Evolutionary conservation across 1,140 invertebrate genomes (phyloP), one percentile per base, ranked within the genome.

Genomic region (Diorhabda elongata): DNA sequence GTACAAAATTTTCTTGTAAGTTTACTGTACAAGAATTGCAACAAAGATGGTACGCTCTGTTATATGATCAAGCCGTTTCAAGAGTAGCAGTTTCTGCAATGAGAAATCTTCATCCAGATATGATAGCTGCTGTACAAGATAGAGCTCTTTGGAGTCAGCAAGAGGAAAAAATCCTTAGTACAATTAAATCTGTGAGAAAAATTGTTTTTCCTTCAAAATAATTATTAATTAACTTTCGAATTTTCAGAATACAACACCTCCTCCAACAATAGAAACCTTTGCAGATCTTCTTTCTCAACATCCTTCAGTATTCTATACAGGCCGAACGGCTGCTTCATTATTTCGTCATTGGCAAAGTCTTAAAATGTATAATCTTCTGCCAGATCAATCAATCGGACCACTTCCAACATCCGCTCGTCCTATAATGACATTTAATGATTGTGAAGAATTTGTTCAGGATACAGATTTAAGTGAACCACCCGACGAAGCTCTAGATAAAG

Each of bases 21-120:
- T 99, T 98, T 80, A 96, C 95, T 0, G 81, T 98, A 8, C 90
- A 93, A 80, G 96, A 99, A 81, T 88, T 99, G 43, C 94, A 98
- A 78, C 93, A 96, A 69, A 87, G 97, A 67, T 99, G 97, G 97
- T 97, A 97, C 84, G 92, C 94, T 6, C 79, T 99, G 60, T 83
- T 99, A 2, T 98, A 98, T 81, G 95, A 99, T 82, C 90, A 93
- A 58, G 88, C 91, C 58, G 89, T 95, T 52, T 95, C 90, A 7
- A 87, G 94, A 73, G 87, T 97, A 58, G 94, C 96, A 42, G 89
- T 97, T 5, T 89, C 91, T 70, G 94, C 96, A 0, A 97, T 98
- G 89, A 87, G 93, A 52, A 95, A 97, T 84, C 84, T 98, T 59
- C 94, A 97, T 85, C 93, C 94, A 2, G 95, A 98, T 81, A 84